phyloP scores from a whole-genome alignment of 2,797 vertebrate genomes.

The Pangasius mekongensis region DNA sequence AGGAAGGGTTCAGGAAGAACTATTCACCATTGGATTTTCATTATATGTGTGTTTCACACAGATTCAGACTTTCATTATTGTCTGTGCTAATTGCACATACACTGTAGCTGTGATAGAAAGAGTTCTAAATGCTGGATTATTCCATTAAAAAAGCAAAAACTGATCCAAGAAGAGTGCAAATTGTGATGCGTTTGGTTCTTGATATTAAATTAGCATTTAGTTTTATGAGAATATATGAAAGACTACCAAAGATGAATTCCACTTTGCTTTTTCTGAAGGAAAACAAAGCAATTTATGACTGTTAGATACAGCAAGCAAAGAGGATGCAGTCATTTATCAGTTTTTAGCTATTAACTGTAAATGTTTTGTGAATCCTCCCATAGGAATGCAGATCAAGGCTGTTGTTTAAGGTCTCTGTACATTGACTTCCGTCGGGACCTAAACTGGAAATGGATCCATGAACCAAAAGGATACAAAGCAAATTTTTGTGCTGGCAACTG shows the following conservation, averaged over 20 bases:
- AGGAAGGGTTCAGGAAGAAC: neutral
- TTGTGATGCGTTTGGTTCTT: no score
- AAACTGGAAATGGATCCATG: constrained; percentile 87
- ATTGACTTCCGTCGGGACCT: constrained; percentile 84
- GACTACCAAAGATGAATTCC: neutral
- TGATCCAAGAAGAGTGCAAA: no score
- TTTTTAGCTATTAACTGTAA: neutral
- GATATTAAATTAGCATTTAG: no score
- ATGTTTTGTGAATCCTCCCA: constrained; percentile 16
- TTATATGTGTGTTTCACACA: neutral
- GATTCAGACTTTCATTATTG: neutral
- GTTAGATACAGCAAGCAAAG: neutral
- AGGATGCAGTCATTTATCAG: neutral
- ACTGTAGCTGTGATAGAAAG: neutral
- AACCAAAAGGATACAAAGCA: constrained; percentile 84
- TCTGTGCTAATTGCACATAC: neutral
- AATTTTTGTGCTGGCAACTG: constrained; percentile 85
- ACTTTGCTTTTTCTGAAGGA: neutral
- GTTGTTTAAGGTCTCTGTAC: constrained; percentile 83
- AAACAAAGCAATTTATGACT: neutral
- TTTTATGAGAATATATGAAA: neutral
- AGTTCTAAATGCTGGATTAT: neutral
- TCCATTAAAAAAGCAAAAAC: neutral
- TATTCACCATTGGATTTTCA: neutral
- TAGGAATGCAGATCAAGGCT: constrained; percentile 76